These are phyloP conservation scores for Eudyptes chrysolophus DNA, from an alignment of 2,113 vertebrate species.

Conservation along the genomic window DNA sequence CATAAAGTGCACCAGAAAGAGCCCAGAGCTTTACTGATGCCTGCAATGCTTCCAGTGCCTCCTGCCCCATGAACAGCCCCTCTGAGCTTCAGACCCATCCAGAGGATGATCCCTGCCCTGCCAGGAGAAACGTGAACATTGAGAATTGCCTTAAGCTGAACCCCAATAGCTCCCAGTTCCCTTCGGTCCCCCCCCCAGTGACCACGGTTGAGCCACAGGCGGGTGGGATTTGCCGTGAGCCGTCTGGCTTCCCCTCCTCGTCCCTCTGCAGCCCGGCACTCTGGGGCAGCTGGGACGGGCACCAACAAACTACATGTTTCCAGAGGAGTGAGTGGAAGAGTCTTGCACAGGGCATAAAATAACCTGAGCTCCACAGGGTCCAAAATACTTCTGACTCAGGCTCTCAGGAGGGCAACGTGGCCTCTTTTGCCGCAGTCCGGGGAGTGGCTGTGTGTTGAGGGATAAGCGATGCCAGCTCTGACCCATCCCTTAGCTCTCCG, in stretches of 20 bases:
- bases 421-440: accelerated
- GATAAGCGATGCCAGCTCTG: background rate
- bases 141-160: background rate
- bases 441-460: background rate
- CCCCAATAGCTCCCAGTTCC: background rate
- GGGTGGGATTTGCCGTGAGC: background rate
- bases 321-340: background rate
- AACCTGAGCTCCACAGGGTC: background rate
- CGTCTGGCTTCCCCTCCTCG: background rate
- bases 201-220: background rate
- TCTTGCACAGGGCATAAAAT: background rate
- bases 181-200: background rate
- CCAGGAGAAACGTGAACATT: background rate
- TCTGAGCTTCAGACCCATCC: background rate
- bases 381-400: background rate
- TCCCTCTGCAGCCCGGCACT: background rate
- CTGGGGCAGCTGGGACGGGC: background rate
- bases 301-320: accelerated
- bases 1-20: background rate
- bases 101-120: background rate
- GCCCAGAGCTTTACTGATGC: background rate
- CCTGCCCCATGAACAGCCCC: background rate
- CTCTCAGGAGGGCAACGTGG: background rate
- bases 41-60: background rate
- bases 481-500: background rate